These are phyloP conservation scores for Lepidurus arcticus DNA, from an alignment of 1,140 invertebrate genomes.

Conservation along the genomic window DNA sequence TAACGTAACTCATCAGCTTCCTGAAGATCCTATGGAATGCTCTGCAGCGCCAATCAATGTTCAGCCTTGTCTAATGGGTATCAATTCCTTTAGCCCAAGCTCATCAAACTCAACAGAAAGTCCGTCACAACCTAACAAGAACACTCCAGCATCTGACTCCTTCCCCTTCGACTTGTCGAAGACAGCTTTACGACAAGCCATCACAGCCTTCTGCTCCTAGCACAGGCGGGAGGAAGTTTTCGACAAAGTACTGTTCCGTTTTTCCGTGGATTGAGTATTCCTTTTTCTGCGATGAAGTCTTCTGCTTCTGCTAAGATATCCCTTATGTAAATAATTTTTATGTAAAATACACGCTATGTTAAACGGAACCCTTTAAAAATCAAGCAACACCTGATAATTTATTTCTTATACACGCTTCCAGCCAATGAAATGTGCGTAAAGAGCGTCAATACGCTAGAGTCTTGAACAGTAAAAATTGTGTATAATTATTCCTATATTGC, in stretches of 20 bases:
- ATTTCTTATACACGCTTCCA: not conserved
- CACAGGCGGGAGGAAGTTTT: constrained; percentile 9
- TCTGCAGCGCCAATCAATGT: not conserved
- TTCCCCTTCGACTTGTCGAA: not conserved
- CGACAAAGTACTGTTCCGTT: not conserved
- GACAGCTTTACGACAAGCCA: not conserved
- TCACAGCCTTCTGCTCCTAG: constrained; percentile 5
- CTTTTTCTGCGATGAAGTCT: not conserved
- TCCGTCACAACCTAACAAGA: not conserved
- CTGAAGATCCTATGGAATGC: not conserved
- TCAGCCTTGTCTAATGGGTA: not conserved
- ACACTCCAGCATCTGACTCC: not conserved
- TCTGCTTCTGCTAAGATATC: constrained; percentile 22
- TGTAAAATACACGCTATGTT: not conserved
- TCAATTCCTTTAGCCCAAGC: not conserved
- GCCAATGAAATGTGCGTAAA: constrained; percentile 5
- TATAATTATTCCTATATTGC: not conserved
- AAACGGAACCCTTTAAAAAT: not conserved
- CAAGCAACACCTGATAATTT: not conserved
- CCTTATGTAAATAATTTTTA: constrained; percentile 3
- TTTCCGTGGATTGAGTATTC: constrained; percentile 29
- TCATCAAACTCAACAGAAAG: not conserved
- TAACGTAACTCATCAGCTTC: not conserved
- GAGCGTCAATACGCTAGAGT: not conserved
- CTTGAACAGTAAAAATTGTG: not conserved